phyloP scores from a whole-genome alignment of 2,888 invertebrate genomes.

The Julus scanicus region DNA sequence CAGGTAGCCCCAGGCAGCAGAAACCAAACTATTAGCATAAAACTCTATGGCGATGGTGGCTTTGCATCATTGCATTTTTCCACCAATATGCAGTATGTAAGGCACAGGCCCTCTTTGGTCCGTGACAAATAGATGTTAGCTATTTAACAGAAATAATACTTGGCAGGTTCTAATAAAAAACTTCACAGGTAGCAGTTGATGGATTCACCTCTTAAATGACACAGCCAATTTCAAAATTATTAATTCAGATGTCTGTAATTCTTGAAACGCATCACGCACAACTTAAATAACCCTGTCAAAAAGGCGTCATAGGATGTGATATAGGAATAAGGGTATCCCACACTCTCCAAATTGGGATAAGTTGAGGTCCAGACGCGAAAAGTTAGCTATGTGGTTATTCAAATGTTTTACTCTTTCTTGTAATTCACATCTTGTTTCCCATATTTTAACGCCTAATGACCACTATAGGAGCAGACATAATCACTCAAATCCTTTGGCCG shows the following conservation, averaged over 20 bases:
- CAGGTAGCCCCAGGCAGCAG: background rate
- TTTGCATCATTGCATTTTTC: background rate
- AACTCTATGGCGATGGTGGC: background rate
- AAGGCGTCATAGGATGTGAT: background rate
- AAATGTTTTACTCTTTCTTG: no score
- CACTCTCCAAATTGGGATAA: no score
- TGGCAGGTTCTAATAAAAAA: background rate
- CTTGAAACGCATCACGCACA: background rate
- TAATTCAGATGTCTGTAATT: background rate
- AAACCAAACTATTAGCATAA: background rate
- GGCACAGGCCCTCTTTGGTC: no score
- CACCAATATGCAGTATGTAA: background rate
- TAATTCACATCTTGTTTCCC: no score
- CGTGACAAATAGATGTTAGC: no score
- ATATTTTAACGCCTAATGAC: no score
- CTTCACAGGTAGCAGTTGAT: background rate
- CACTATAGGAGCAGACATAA: no score
- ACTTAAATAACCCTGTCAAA: background rate
- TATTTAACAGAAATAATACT: background rate
- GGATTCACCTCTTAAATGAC: background rate
- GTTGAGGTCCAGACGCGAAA: no score
- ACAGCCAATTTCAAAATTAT: background rate
- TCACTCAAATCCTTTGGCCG: no score
- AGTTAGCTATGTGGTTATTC: no score
- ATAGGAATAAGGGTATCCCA: no score